Base-by-base conservation (phyloP, 2,888 invertebrate species). In the Macrophya alboannulata region DNA sequence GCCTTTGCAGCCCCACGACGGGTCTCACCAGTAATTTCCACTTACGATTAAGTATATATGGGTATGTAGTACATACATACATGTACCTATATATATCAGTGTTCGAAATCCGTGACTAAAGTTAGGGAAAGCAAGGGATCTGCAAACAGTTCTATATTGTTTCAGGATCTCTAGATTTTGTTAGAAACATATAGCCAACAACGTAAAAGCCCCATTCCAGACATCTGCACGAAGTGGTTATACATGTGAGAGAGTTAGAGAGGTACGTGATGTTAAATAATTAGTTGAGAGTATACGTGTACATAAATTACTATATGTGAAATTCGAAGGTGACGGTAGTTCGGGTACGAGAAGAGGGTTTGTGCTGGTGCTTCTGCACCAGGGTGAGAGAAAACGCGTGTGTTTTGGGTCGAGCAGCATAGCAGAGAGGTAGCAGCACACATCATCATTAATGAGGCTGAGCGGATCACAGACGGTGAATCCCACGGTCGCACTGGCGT, bases 381-480 rank as follows among this genome's bases (percentile, higher is more conserved):
- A 68, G 83, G 83, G 68, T 83, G 83, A 83, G 83, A 83, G 83
- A 65, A 83, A 71, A 83, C 68, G 45, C 83, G 48, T 83, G 83
- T 83, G 83, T 71, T 83, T 83, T 65, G 83, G 71, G 17, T n/a
- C 12, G 37, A 79, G 59, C 40, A 40, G 95, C 96, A 95, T 95
- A 96, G 95, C 95, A 96, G 96, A 96, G 96, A 95, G 95, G 95
- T 95, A 96, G 96, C 96, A 95, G 96, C 95, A 95, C 96, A 96
- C 96, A 96, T 96, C 96, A 96, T 96, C 96, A 96, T 96, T 96
- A 96, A 96, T 96, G 96, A 96, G 96, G 95, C 95, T 95, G 95
- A 91, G 92, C 91, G 92, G 91, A 91, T 92, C 90, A 89, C 92
- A 92, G 90, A 91, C 91, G 92, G 88, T 87, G 85, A 89, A 92